Base-by-base conservation (phyloP, 1,140 invertebrate species). In the Brachionus paranguensis region DNA sequence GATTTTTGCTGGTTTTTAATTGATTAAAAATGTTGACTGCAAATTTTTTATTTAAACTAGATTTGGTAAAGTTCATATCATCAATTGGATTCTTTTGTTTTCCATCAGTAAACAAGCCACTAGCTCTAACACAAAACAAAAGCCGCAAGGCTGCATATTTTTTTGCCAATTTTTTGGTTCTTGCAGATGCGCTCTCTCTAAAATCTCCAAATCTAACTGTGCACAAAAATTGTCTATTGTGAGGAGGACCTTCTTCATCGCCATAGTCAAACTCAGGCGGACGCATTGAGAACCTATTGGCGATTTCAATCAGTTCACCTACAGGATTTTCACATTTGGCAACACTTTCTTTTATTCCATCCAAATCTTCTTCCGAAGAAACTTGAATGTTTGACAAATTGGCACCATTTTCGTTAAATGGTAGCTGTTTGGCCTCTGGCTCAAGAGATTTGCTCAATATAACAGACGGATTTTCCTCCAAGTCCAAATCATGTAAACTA, bases 301-400 rank as follows among this genome's bases (percentile, higher is more conserved):
- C 78, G 20, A 81, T 68, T 65, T 81, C 78, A 64, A 81, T 81
- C 1, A 81, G 60, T 68, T 81, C 78, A 68, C 78, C 78, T n/a
- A 81, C 78, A 6, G 78, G 78, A 81, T 81, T 81, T 68, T 81
- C 53, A 43, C 64, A 64, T 24, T 47, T 68, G 2, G 20, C 43
- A 4, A 68, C 50, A 68, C 78, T 81, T 29, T 76, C 72, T 76
- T 76, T 76, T 12, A 76, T 50, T 5, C 4, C 41, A 11, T 72
- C 68, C 17, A 72, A n/a, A 43, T 76, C 4, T 76, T 47, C 72
- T 50, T 24, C 20, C 8, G 6, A 50, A 27, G 43, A 45, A 24
- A 76, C 47, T 76, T 76, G 41, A 17, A 50, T 76, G 43, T 76
- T 76, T 50, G 45, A 76, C 33, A 50, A 29, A 27, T 76, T 45